Conservation (phyloP, 2,113 vertebrate species). For the Petromus typicus region DNA sequence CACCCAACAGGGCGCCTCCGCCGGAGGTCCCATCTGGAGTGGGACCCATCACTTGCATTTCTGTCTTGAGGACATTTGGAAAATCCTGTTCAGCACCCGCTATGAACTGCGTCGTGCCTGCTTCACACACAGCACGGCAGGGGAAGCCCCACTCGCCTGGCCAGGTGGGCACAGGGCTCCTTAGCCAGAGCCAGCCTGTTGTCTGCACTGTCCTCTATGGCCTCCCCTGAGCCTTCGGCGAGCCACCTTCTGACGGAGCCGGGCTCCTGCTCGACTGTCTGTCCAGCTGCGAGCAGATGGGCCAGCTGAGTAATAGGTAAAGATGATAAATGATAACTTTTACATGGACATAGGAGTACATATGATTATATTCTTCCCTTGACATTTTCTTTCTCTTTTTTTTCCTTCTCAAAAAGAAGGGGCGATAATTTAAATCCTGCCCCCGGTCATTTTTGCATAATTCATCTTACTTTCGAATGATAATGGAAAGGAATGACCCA, state of each 20-base stretch:
- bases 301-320: background rate
- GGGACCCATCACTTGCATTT: accelerated
- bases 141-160: background rate
- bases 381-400: background rate
- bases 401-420: background rate
- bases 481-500: background rate
- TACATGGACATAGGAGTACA: background rate
- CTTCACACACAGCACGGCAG: background rate
- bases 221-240: background rate
- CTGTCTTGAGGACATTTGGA: background rate
- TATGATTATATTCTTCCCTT: background rate
- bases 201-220: accelerated
- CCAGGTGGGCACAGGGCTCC: accelerated
- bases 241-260: background rate
- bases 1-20: too few relatives aligned
- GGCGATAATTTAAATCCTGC: background rate
- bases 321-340: background rate
- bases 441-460: constrained; percentile 36
- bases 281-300: background rate
- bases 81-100: background rate
- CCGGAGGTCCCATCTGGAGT: too few relatives aligned
- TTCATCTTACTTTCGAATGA: background rate
- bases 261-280: too few relatives aligned
- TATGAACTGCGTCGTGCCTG: accelerated
- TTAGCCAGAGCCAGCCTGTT: background rate